phyloP scores from a whole-genome alignment of 2,797 vertebrate species.

The Sebastes reedi region DNA sequence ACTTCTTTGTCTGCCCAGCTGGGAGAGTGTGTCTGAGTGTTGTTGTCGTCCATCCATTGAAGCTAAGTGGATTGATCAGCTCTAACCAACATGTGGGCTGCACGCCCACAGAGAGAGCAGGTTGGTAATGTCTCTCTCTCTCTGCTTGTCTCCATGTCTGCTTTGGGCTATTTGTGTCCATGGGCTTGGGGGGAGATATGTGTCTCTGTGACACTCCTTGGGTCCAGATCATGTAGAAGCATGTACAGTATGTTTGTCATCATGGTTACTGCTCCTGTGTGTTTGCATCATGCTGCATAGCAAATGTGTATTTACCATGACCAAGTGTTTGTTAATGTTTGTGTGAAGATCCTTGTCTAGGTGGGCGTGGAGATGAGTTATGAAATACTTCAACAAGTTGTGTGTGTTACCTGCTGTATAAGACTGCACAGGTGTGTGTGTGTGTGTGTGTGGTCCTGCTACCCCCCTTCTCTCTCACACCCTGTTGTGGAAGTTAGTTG shows the following conservation, averaged over 20 bases:
- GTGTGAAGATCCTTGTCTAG: neutral
- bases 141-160: slow-evolving; percentile 22
- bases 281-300: neutral
- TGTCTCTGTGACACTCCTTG: slow-evolving; percentile 27
- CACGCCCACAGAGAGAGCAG: slow-evolving; percentile 70
- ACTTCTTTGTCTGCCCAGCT: neutral
- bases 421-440: neutral
- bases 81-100: slow-evolving; percentile 67
- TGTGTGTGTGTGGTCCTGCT: neutral
- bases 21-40: neutral
- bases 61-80: slow-evolving; percentile 24
- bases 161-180: slow-evolving; percentile 63
- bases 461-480: neutral
- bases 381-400: neutral
- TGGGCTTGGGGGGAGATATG: neutral
- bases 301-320: neutral
- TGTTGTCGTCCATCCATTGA: slow-evolving; percentile 16
- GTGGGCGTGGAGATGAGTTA: neutral
- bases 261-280: neutral
- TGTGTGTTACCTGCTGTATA: slow-evolving; percentile 15
- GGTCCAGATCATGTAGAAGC: slow-evolving; percentile 10
- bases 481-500: slow-evolving; percentile 55
- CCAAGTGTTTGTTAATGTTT: neutral
- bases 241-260: neutral
- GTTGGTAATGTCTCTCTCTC: slow-evolving; percentile 67